These are phyloP conservation scores for Heptranchias perlo DNA, from an alignment of 2,113 vertebrate genomes.

Conservation along the genomic window DNA sequence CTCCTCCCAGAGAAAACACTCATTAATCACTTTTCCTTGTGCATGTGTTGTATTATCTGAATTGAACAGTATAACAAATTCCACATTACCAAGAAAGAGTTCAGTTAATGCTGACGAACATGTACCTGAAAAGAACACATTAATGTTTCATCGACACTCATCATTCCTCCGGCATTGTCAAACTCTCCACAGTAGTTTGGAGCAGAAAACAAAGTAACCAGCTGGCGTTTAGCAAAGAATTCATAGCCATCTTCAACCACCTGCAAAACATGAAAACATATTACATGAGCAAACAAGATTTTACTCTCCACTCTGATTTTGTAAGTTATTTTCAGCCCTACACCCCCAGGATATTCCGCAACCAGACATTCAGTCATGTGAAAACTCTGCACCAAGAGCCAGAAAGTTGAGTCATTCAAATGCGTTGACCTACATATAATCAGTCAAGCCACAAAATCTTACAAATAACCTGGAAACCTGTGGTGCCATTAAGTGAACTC, in stretches of 20 bases:
- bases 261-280: constrained; percentile 52
- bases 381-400: background rate
- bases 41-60: background rate
- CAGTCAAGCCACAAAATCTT: background rate
- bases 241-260: constrained; percentile 92
- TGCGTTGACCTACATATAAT: background rate
- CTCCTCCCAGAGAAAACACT: background rate
- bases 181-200: constrained; percentile 94
- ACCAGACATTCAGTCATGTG: background rate
- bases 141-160: constrained; percentile 92
- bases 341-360: background rate
- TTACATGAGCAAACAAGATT: background rate
- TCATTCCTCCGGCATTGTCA: constrained; percentile 92
- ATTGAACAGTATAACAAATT: background rate
- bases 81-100: background rate
- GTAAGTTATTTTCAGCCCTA: background rate
- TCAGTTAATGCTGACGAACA: background rate
- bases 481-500: background rate
- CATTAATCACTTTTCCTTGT: background rate
- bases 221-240: constrained; percentile 89
- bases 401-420: background rate
- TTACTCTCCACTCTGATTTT: background rate
- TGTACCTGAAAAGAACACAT: constrained; percentile 95
- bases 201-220: constrained; percentile 88
- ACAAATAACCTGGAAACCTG: background rate